A percentile compares a stretch with the other conserved stretches of the same genome.
These are phyloP conservation scores for Probosciger aterrimus DNA, from an alignment of 2,113 vertebrate genomes.

Conservation along the genomic window DNA sequence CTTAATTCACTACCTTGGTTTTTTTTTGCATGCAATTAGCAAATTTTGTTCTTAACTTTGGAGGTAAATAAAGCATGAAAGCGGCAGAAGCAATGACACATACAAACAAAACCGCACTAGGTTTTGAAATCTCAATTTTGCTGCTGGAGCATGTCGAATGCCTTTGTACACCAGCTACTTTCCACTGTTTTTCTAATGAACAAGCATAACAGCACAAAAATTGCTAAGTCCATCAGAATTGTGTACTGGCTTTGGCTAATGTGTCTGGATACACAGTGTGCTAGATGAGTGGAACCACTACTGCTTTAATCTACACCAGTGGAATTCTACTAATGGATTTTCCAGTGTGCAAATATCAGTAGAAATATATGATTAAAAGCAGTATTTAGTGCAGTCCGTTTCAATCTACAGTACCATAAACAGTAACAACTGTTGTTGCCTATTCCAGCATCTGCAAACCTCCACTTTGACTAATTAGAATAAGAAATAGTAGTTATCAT, in stretches of 20 bases:
- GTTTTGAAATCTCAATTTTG: slow-evolving; percentile 34
- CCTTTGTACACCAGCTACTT: not conserved
- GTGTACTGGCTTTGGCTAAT: not conserved
- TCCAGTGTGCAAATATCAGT: not conserved
- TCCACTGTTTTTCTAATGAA: not conserved
- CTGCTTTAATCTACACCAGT: not conserved
- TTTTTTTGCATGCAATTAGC: slow-evolving; percentile 37
- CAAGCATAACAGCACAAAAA: not conserved
- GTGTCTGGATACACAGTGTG: not conserved
- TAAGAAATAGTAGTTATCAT: not conserved
- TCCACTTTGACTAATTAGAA: not conserved
- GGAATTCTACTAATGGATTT: not conserved
- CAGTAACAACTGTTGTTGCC: not conserved
- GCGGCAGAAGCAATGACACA: slow-evolving; percentile 15
- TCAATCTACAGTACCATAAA: not conserved
- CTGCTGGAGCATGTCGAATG: not conserved
- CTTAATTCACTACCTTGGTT: not conserved
- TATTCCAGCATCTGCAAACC: not conserved
- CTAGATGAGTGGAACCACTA: not conserved
- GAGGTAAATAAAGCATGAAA: slow-evolving; percentile 31
- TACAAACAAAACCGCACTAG: not conserved
- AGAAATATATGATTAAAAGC: not conserved
- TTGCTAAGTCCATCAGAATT: not conserved
- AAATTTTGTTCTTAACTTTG: slow-evolving; percentile 56
- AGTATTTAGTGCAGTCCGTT: not conserved